Evolutionary conservation across 2,888 invertebrate species (phyloP), one percentile per base, ranked within the genome.

Genomic region (Folsomia manolachei): DNA sequence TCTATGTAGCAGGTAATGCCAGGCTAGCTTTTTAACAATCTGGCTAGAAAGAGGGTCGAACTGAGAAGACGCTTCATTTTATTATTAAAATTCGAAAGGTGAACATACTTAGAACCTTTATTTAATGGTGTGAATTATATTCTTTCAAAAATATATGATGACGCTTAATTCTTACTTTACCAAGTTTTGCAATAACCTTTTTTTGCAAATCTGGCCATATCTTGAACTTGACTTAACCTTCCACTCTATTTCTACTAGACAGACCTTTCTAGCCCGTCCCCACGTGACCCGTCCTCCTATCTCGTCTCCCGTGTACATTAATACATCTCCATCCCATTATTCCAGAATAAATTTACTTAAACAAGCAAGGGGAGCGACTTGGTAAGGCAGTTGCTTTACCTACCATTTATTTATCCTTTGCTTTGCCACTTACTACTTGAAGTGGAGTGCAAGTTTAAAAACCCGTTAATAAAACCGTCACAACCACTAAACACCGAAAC

Each of bases 401-500:
- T n/a, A n/a, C n/a, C n/a, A n/a, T n/a, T n/a, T n/a, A n/a, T n/a
- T n/a, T n/a, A n/a, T n/a, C n/a, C n/a, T n/a, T n/a, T n/a, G n/a
- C n/a, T n/a, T n/a, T 56, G 56, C 39, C 39, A 39, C 39, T 39
- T 39, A 39, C 39, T 56, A 51, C 51, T 51, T 51, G 51, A 51
- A 51, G 51, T 56, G 18, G 56, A 21, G 56, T 56, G 39, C 39
- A 39, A 39, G 39, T 56, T 56, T 56, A 56, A 56, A 56, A 56
- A 56, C 56, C 56, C 56, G 56, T 56, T 56, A 56, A 56, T 56
- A 56, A 56, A 56, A 56, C 51, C 56, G 56, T 56, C 56, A 56
- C 56, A 56, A 56, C 56, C 56, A 56, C 56, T 56, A 56, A 56
- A 56, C 56, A 56, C 56, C 56, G 56, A 56, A 56, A 56, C 56